Base-by-base conservation (phyloP, 2,797 vertebrate genomes). In the Cichlasoma orientale region DNA sequence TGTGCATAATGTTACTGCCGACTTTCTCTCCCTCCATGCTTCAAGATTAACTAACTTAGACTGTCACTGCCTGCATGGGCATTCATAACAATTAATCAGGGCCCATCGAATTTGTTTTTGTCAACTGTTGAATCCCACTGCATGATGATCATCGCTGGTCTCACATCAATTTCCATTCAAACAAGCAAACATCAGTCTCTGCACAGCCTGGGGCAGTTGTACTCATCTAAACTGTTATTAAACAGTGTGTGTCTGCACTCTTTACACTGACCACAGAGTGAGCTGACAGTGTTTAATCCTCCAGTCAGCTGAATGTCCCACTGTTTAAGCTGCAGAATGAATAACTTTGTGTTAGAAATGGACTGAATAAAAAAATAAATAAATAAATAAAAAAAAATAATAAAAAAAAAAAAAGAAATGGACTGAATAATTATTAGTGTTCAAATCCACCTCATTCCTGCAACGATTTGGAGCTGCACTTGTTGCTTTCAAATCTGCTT, bases 51-150 rank as follows among this genome's bases (percentile, higher is more conserved):
- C 86, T 86, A 86, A 90, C 82, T 88, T 80, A 31, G 82, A 79
- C 82, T 70, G 79, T 82, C 29, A 29, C 72, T 50, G 87, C 80
- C 84, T 84, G 79, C 83, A 5, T 12, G 7, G 76, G 77, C 88
- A 85, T 93, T 94, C 87, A 85, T 91, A 90, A 90, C 82, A 86
- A 93, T 93, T 92, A 92, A 92, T 94, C 89, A 94, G 75, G 66
- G 77, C 79, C 72, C 36, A 55, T 84, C 73, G 4, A 86, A 89
- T 91, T 89, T 63, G 68, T 88, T 85, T 56, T 57, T 86, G 86
- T 92, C 86, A 81, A 84, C 79, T 79, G 31, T 75, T 70, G 73
- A 87, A 59, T 82, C 72, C 56, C 12, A 50, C 78, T 79, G 73
- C 56, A 25, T 36, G 36, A 68, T 88, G 82, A 88, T 86, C 80